These are phyloP conservation scores for Maccullochella peelii DNA, from an alignment of 2,113 vertebrate species.

Conservation along the genomic window DNA sequence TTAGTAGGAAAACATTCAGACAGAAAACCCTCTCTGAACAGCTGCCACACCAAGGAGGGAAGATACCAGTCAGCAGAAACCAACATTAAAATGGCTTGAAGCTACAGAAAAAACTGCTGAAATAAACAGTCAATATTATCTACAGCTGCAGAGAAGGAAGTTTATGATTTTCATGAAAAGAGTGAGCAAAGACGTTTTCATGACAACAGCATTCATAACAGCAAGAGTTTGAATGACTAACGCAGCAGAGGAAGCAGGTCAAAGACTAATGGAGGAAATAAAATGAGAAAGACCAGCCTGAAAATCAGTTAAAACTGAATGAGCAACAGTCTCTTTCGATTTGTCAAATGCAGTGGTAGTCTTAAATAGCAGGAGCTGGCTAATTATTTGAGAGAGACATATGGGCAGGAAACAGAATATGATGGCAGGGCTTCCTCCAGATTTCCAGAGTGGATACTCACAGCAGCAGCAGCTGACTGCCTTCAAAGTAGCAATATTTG, in stretches of 20 bases:
- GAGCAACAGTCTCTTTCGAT: conserved; percentile 13
- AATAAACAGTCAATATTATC: conserved; percentile 52
- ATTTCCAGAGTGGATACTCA: conserved; percentile 34
- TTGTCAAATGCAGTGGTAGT: conserved; percentile 2
- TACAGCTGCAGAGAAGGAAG: conserved; percentile 38
- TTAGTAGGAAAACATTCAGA: conserved; percentile 37
- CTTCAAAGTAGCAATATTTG: conserved; percentile 54
- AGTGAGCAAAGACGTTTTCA: conserved; percentile 12
- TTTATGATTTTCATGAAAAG: conserved; percentile 29
- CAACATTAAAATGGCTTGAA: conserved; percentile 42
- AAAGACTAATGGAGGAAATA: conserved; percentile 27
- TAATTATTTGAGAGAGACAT: conserved; percentile 27
- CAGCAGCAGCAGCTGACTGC: conserved; percentile 22
- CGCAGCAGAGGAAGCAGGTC: conserved; percentile 25
- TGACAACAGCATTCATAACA: conserved; percentile 3
- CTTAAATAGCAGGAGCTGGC: conserved; percentile 3
- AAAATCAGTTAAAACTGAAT: conserved; percentile 2
- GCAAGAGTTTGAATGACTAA: conserved; percentile 17
- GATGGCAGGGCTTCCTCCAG: conserved; percentile 22
- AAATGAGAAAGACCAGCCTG: background rate
- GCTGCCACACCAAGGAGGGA: conserved; percentile 1
- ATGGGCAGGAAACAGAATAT: conserved; percentile 25
- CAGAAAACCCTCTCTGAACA: conserved; percentile 35
- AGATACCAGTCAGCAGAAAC: conserved; percentile 55
- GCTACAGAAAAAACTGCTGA: conserved; percentile 50